Base-by-base conservation (phyloP, 2,797 vertebrate species). In the Halcyon chelicuti region DNA sequence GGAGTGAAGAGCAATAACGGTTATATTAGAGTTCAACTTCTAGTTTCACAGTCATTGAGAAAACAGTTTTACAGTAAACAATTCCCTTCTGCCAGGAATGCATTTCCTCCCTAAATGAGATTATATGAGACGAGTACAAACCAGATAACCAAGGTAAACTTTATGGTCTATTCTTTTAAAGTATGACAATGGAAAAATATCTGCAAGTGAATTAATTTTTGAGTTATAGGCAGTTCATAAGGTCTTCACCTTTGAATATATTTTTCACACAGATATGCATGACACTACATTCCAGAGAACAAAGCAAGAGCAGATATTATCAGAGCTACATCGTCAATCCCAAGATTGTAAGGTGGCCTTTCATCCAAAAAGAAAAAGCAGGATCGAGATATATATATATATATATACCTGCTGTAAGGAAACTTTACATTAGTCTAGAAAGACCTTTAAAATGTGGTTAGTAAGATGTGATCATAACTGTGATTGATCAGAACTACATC, bases 41-140 rank as follows among this genome's bases (percentile, higher is more conserved):
- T 79, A 90, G 82, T 40, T 80, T 62, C 62, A 65, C 44, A 72
- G 90, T 77, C 93, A 91, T 9, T 83, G 78, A 90, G 94, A 94
- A 95, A 97, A 96, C 68, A 95, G 75, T 79, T 90, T 35, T 86
- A 67, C 21, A 80, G 90, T 88, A 94, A 96, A 95, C 90, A 91
- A 68, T 83, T 74, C 66, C 72, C 49, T 25, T 12, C 37, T 61
- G 90, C 82, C 94, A 91, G 68, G 90, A 97, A 95, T 13, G 87
- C 7, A 28, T 49, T 89, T 95, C 78, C 95, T 91, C 62, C 0
- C 0, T 63, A 57, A 83, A 88, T 54, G 72, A 94, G 65, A 65
- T 83, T 76, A 83, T 29, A 12, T 12, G 54, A 90, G 75, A 94
- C 4, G 44, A 91, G 80, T 22, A 75, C 29, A 86, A 88, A 80